Conservation (phyloP, 2,113 vertebrate genomes). For the Turnix velox region DNA sequence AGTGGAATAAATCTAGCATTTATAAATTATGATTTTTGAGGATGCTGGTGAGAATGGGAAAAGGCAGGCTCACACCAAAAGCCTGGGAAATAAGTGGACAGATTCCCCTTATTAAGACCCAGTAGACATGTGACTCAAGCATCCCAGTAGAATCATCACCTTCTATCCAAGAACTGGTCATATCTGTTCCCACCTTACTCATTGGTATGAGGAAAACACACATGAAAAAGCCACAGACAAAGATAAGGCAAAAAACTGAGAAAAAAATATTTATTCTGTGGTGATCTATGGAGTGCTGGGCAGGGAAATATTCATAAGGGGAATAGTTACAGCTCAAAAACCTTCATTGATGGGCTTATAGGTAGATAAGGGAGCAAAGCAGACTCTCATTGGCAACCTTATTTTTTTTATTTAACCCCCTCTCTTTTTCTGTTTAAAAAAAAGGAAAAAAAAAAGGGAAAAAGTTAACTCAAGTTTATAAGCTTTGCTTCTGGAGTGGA, state of each 20-base stretch:
- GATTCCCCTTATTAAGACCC: background rate
- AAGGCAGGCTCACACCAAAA: background rate
- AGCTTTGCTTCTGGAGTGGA: background rate
- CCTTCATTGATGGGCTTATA: background rate
- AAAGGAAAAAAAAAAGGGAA: too few species aligned
- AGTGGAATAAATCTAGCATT: background rate
- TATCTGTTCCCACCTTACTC: background rate
- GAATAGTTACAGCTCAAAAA: background rate
- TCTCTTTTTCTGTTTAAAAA: background rate
- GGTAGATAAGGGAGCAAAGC: background rate
- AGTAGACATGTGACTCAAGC: rapidly evolving
- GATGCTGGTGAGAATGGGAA: background rate
- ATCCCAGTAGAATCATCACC: background rate
- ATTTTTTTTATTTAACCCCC: too few species aligned
- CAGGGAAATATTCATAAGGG: background rate
- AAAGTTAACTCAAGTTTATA: conserved; percentile 24
- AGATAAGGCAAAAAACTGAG: background rate
- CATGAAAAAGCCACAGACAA: rapidly evolving
- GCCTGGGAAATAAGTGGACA: background rate
- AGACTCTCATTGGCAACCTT: background rate
- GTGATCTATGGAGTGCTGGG: background rate
- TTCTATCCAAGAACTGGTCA: background rate
- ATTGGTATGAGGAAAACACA: rapidly evolving
- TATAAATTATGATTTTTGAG: rapidly evolving
- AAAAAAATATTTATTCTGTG: background rate